Base-by-base conservation (phyloP, 2,888 invertebrate species). In the Melipona bicolor region DNA sequence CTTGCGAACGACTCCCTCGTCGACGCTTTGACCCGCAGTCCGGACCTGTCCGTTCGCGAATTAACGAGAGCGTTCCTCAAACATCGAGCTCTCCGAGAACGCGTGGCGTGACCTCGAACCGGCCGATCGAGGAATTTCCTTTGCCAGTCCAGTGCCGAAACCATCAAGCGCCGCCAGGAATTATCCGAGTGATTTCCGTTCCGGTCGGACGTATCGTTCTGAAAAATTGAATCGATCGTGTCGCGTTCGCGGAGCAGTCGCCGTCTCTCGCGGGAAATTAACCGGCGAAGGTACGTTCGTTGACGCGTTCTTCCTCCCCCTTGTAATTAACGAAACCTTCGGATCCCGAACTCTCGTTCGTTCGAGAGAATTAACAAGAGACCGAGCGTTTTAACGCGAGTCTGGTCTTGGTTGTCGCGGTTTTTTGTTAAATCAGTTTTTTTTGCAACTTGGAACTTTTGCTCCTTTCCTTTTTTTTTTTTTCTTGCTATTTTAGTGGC, bases 251-350 rank as follows among this genome's bases (percentile, higher is more conserved):
- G 59, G 6, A n/a, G 36, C 19, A 4, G 17, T 1, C 9, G 13
- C 13, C 54, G 27, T 21, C 32, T 68, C 82, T 82, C 82, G 71
- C 64, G 82, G 82, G 82, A 82, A 82, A 82, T 82, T 82, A 80
- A 82, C 49, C 71, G 32, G 52, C 56, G 19, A 56, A 62, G 43
- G 65, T 15, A 64, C 27, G 54, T 56, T 52, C 61, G n/a, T 54
- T n/a, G 24, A 9, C 61, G 27, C n/a, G 64, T 78, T 62, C 43
- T 36, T 43, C 54, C 50, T 32, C 54, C 50, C 54, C 54, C 50
- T 32, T 65, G 78, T 36, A 62, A 75, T 71, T 75, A 69, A 69
- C 73, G 62, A 73, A 79, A 73, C 43, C 32, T 36, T 65, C 19
- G 52, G 36, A n/a, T 62, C 73, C 1, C 9, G 24, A 5, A 27